Evolutionary conservation across 35 echinoderm and acorn worm species (phyloP).

Genomic region (Stichopus chloronotus): DNA sequence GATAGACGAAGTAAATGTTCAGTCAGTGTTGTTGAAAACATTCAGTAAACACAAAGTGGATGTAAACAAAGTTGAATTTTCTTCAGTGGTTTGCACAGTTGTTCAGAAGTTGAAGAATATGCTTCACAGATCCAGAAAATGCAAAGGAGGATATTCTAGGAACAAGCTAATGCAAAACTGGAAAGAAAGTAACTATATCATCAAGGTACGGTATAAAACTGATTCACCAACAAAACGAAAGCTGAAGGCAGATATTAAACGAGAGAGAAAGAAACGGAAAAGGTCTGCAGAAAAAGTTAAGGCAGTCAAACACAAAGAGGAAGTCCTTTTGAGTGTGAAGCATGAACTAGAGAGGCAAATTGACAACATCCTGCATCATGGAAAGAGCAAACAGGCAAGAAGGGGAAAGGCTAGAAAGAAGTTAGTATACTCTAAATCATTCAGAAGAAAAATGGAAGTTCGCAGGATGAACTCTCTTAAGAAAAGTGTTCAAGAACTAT

Average conservation of each 20-base stretch:
- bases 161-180: neutral
- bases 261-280: neutral
- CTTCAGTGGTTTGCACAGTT: conserved; percentile 4
- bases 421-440: conserved; percentile 28
- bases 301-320: conserved; percentile 26
- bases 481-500: neutral
- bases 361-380: neutral
- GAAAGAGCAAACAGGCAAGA: neutral
- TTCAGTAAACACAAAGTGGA: neutral
- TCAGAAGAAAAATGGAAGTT: neutral
- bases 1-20: neutral
- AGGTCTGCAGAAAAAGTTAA: conserved; percentile 19
- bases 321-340: neutral
- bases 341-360: neutral
- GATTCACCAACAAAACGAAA: neutral
- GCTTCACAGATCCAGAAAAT: neutral
- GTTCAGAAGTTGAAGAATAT: conserved; percentile 27
- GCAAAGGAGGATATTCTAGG: conserved; percentile 1
- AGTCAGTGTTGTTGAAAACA: neutral
- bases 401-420: conserved; percentile 38
- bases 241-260: neutral
- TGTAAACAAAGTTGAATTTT: conserved; percentile 33
- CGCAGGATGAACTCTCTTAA: neutral
- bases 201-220: conserved; percentile 4
- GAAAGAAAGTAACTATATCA: neutral